These are phyloP conservation scores for Orchesella flavescens DNA, from an alignment of 2,888 invertebrate species.

Conservation along the genomic window DNA sequence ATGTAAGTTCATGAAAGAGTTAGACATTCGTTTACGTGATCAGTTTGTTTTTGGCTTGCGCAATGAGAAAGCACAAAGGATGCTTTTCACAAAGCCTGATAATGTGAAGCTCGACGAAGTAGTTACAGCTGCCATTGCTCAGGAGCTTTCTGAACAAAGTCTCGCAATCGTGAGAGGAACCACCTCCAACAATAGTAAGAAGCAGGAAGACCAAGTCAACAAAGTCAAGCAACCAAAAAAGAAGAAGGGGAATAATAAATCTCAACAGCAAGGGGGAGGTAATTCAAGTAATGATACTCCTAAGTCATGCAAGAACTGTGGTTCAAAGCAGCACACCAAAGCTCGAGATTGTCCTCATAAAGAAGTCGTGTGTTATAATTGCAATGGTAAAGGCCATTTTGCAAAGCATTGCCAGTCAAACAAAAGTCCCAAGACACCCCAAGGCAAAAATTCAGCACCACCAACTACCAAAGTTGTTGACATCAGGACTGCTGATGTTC, in stretches of 20 bases:
- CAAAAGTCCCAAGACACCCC: conserved; percentile 65
- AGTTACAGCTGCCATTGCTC: conserved; percentile 9
- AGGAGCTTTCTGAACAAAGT: conserved; percentile 12
- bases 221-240: no score
- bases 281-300: no score
- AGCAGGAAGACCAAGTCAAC: background rate
- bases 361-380: background rate
- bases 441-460: conserved; percentile 71
- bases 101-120: conserved; percentile 17
- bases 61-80: conserved; percentile 27
- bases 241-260: background rate
- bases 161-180: no score
- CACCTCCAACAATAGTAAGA: no score
- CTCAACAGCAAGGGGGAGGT: background rate
- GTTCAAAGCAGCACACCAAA: no score
- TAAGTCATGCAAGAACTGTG: no score
- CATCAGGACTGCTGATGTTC: no score
- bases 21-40: conserved; percentile 21
- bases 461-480: conserved; percentile 47
- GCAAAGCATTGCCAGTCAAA: conserved; percentile 28
- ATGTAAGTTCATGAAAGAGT: conserved; percentile 12
- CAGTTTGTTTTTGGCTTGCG: conserved; percentile 43
- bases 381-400: no score
- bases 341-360: no score
- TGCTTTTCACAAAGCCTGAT: conserved; percentile 41